Evolutionary conservation across 2,113 vertebrate genomes (phyloP).

Genomic region (Trogon surrucura): DNA sequence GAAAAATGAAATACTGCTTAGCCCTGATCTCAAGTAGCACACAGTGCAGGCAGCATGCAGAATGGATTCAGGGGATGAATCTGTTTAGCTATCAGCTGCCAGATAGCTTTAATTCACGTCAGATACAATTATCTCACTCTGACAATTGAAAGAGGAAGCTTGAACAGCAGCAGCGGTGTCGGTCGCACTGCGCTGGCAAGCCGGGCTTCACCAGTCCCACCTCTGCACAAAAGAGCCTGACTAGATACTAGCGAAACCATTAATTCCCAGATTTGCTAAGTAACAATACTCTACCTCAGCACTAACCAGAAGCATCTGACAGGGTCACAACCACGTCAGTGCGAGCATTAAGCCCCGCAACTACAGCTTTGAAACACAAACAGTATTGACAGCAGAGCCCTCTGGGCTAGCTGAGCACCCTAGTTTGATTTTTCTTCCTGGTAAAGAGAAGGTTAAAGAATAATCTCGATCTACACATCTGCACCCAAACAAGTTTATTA

Average conservation of each 20-base stretch:
- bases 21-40: background rate
- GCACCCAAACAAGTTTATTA: background rate
- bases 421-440: background rate
- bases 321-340: accelerated
- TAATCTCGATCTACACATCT: background rate
- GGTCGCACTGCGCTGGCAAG: no score
- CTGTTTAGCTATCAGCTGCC: background rate
- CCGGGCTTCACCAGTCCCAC: no score
- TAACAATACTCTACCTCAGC: background rate
- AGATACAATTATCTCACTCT: background rate
- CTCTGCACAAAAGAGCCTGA: background rate
- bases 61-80: background rate
- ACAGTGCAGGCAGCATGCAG: background rate
- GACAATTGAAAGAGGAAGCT: background rate
- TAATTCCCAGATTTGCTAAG: background rate
- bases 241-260: background rate
- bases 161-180: background rate
- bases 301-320: no score
- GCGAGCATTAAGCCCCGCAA: no score
- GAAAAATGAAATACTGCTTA: background rate
- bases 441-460: background rate
- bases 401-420: background rate
- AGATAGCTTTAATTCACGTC: background rate
- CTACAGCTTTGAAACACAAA: background rate
- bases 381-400: background rate